These are phyloP conservation scores for Merops nubicus DNA, from an alignment of 2,113 vertebrate genomes.

Conservation along the genomic window DNA sequence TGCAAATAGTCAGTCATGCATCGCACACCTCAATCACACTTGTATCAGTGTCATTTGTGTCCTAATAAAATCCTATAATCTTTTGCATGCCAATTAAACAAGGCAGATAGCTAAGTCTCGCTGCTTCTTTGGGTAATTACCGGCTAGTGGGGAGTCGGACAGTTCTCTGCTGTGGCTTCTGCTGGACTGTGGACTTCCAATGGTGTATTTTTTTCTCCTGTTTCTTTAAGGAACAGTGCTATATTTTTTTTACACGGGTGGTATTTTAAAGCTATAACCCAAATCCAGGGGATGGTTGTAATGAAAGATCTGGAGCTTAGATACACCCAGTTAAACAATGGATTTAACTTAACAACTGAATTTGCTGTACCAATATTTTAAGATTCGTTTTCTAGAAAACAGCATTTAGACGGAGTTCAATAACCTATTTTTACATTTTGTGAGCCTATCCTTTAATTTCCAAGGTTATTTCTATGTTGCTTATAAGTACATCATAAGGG, in stretches of 20 bases:
- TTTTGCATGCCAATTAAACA: conserved; percentile 56
- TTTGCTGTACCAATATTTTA: conserved; percentile 24
- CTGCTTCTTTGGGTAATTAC: conserved; percentile 28
- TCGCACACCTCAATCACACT: conserved; percentile 18
- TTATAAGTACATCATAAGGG: neutral
- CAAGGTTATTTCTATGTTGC: neutral
- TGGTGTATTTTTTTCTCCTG: neutral
- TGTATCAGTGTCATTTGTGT: conserved; percentile 28
- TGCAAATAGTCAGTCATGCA: conserved; percentile 13
- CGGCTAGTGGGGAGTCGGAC: neutral
- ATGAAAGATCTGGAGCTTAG: neutral
- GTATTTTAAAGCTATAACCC: neutral
- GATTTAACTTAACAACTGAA: neutral
- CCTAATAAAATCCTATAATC: conserved; percentile 70
- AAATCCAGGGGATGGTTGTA: neutral
- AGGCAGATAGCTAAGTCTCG: conserved; percentile 17
- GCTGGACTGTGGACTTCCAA: neutral
- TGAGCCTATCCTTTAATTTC: neutral
- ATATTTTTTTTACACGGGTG: neutral
- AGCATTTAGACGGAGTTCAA: neutral
- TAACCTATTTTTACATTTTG: neutral
- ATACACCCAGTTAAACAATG: neutral
- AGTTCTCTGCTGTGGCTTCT: neutral
- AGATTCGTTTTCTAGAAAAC: neutral
- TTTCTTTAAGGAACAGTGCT: neutral